A percentile compares a stretch with the other conserved stretches of the same genome.
Conservation (phyloP, 30 jellyfish, hydroid and myxozoan species). For the Hydra vulgaris region DNA sequence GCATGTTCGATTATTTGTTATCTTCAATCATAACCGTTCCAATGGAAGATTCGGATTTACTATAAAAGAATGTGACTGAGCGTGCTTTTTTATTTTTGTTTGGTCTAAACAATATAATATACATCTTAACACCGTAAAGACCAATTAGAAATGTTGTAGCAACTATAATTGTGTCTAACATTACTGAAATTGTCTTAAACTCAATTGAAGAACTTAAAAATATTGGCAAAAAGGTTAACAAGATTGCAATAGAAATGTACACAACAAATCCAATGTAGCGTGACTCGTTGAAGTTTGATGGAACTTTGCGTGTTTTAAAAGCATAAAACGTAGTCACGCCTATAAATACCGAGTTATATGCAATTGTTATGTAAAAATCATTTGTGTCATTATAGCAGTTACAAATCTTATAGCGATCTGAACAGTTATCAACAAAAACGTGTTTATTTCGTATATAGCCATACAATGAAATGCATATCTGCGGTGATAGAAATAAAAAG, state of each 20-base stretch:
- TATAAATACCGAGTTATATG: constrained; percentile 56
- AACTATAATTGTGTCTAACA: constrained; percentile 44
- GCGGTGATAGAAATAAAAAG: constrained; percentile 57
- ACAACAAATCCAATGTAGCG: constrained; percentile 80
- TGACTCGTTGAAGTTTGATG: constrained; percentile 88
- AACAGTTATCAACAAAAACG: constrained; percentile 8
- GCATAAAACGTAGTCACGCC: constrained; percentile 61
- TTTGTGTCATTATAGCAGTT: constrained; percentile 52
- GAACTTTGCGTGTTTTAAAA: constrained; percentile 84
- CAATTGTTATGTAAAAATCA: constrained; percentile 49
- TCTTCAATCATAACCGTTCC: not conserved
- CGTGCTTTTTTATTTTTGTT: constrained; percentile 70
- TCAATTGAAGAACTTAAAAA: constrained; percentile 55
- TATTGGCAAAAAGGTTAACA: constrained; percentile 78
- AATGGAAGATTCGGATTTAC: not conserved
- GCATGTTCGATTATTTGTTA: not conserved
- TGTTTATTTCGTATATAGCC: constrained; percentile 40
- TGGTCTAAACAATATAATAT: constrained; percentile 60
- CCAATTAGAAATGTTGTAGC: constrained; percentile 78
- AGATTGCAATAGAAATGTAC: constrained; percentile 73
- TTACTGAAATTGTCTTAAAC: constrained; percentile 49
- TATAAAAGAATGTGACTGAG: constrained; percentile 18
- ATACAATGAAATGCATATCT: constrained; percentile 42
- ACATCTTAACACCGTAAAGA: constrained; percentile 63
- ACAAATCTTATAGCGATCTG: constrained; percentile 15